A percentile compares a stretch with the other conserved stretches of the same genome.
Conservation (phyloP, 2,888 invertebrate species). For the Nezara viridula region DNA sequence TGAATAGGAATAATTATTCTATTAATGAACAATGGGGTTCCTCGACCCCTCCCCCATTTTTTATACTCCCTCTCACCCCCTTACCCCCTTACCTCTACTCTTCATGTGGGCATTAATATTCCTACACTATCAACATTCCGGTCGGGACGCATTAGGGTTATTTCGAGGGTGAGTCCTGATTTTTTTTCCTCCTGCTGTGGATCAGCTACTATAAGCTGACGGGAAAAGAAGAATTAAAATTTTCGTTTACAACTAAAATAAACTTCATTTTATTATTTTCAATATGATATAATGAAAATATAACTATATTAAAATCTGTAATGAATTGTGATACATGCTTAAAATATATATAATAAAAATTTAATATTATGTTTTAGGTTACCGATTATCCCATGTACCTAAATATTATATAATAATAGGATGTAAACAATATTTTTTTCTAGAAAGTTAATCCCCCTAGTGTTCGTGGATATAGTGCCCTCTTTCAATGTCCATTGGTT, state of each 20-base stretch:
- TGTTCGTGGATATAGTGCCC: too few species aligned
- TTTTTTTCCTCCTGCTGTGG: background rate
- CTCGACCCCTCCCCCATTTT: background rate
- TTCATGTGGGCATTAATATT: slow-evolving; percentile 7
- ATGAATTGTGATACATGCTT: too few species aligned
- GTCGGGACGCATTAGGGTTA: background rate
- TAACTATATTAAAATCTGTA: too few species aligned
- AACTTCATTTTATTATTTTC: background rate
- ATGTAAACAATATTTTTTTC: too few species aligned
- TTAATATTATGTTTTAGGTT: too few species aligned
- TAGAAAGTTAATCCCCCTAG: too few species aligned
- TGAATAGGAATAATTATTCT: slow-evolving; percentile 5
- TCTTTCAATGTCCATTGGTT: too few species aligned
- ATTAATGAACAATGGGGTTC: slow-evolving; percentile 11
- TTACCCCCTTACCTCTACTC: background rate
- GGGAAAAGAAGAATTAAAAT: background rate
- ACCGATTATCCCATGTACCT: too few species aligned
- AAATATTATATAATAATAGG: too few species aligned
- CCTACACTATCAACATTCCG: slow-evolving; percentile 21
- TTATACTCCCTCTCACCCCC: background rate
- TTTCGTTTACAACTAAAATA: background rate
- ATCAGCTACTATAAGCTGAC: background rate
- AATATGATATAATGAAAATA: background rate
- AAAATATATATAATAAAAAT: too few species aligned
- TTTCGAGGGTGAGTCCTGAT: background rate